Base-by-base conservation (phyloP, 2,888 invertebrate genomes). In the Phyllotreta cruciferae region DNA sequence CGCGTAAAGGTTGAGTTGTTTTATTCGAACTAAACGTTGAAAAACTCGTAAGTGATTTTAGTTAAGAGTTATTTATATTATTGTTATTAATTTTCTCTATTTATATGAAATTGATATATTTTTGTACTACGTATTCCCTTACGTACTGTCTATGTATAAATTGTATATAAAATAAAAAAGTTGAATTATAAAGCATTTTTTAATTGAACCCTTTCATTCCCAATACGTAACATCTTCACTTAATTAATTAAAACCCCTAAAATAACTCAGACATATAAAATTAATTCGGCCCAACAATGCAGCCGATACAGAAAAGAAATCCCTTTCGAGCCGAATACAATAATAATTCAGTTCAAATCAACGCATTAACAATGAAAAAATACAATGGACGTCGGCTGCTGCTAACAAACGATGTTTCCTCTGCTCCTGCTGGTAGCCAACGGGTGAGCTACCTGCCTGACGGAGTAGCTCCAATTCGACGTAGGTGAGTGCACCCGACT, bases 11-110 rank as follows among this genome's bases (percentile, higher is more conserved):
- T 67, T 77, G 74, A 75, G 50, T 63, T 67, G 66, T 62, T 67
- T 67, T 57, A 66, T 47, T 68, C 70, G 70, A 71, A 69, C 64
- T 66, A 67, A 65, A 49, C 11, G 8, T 54, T 62, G 68, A 73
- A 71, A 69, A 57, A 64, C 56, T 73, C 72, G 73, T 75, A 71
- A 75, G 75, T 75, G 71, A 74, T 71, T 63, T 69, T 67, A 72
- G 72, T 69, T 76, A 73, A 74, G 74, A 68, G 70, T 75, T 72
- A 74, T 76, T 75, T 76, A 75, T 75, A 70, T 72, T 71, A 71
- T 71, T 74, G 74, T 75, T 76, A 73, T 75, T 71, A 73, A 60
- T 66, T 9, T 73, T 72, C 73, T 72, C 72, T 75, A 75, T 75
- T 75, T 76, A 75, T 76, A 69, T 72, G 24, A 73, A 65, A 70